A percentile compares a stretch with the other conserved stretches of the same genome.
These are phyloP conservation scores for Panzeria rudis DNA, from an alignment of 2,888 invertebrate genomes.

Conservation along the genomic window DNA sequence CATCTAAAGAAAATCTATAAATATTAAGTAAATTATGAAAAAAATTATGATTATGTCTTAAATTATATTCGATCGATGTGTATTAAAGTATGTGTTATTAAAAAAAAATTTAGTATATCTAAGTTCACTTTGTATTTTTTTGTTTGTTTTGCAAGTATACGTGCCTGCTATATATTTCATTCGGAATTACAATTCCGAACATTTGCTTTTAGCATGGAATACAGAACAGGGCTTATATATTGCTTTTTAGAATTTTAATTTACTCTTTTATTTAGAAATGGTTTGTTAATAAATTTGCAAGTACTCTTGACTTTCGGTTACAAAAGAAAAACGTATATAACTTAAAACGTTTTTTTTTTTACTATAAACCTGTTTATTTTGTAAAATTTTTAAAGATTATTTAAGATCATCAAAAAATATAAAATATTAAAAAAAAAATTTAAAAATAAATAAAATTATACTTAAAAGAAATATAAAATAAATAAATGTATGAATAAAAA, in stretches of 20 bases:
- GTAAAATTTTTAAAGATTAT: slow-evolving; percentile 79
- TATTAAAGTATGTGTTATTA: slow-evolving; percentile 47
- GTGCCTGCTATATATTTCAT: too few relatives aligned
- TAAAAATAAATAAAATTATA: slow-evolving; percentile 51
- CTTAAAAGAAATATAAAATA: slow-evolving; percentile 61
- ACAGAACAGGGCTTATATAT: too few relatives aligned
- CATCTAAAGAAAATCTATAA: slow-evolving; percentile 50
- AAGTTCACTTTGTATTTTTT: not conserved
- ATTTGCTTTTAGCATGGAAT: too few relatives aligned
- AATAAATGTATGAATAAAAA: slow-evolving; percentile 71
- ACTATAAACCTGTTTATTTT: slow-evolving; percentile 79
- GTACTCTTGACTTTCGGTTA: not conserved
- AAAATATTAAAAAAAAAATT: slow-evolving; percentile 38
- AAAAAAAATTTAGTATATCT: slow-evolving; percentile 1
- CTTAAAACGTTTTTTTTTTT: slow-evolving; percentile 51
- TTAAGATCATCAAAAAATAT: slow-evolving; percentile 38
- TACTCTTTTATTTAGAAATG: not conserved
- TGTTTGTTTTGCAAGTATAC: not conserved
- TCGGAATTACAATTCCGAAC: too few relatives aligned
- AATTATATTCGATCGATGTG: slow-evolving; percentile 47
- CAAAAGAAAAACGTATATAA: not conserved
- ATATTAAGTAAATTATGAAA: slow-evolving; percentile 33
- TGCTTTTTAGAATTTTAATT: not conserved
- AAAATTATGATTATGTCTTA: slow-evolving; percentile 24
- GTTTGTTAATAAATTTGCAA: not conserved